These are phyloP conservation scores for Hydrolagus affinis DNA, from an alignment of 2,113 vertebrate species.

Conservation along the genomic window DNA sequence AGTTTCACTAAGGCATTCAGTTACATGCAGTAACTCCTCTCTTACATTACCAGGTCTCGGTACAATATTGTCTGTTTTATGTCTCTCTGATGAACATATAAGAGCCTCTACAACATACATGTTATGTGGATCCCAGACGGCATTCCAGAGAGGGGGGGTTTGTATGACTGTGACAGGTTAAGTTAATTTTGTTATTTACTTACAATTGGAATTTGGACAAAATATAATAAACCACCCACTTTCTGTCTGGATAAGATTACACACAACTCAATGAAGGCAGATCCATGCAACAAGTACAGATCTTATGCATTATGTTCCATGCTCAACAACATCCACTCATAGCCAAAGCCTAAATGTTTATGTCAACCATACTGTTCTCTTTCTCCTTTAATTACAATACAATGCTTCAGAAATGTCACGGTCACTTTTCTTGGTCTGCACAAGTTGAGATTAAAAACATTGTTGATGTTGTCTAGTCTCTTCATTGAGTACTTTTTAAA, in stretches of 20 bases:
- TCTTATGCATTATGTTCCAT: neutral
- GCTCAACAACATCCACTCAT: constrained; percentile 3
- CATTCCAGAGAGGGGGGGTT: too few relatives aligned
- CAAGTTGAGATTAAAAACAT: too few relatives aligned
- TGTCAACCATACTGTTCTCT: neutral
- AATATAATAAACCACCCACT: neutral
- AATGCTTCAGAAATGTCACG: too few relatives aligned
- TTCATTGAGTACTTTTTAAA: too few relatives aligned
- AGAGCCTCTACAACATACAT: neutral
- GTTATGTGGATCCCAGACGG: too few relatives aligned
- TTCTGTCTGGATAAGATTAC: neutral
- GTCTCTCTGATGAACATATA: neutral
- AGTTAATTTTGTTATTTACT: neutral
- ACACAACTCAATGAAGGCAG: neutral
- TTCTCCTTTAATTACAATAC: neutral
- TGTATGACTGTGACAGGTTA: neutral
- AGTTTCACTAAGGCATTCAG: neutral
- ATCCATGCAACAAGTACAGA: neutral
- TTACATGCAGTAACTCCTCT: neutral
- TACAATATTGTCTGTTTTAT: neutral
- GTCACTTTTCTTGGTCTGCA: too few relatives aligned
- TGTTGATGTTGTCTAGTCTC: too few relatives aligned
- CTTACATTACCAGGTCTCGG: neutral
- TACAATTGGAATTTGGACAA: neutral
- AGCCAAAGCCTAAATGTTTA: neutral